Evolutionary conservation across 2,888 invertebrate genomes (phyloP).

Genomic region (Heliconius charithonia): DNA sequence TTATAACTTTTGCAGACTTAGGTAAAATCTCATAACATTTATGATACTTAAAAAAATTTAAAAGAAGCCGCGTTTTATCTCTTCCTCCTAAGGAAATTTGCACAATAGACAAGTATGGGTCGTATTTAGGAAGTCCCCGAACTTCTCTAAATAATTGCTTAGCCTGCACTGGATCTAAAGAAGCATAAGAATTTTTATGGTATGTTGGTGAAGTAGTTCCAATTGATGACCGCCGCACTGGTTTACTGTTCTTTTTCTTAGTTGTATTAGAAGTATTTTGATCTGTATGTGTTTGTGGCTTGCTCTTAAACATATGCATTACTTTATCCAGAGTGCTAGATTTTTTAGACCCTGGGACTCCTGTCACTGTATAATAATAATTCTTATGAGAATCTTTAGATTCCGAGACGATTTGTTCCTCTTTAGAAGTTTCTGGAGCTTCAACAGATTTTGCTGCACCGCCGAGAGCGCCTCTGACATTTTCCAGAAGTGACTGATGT

Average conservation of each 20-base stretch:
- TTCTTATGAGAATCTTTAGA: slow-evolving; percentile 77
- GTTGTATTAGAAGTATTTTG: slow-evolving; percentile 62
- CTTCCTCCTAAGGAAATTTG: slow-evolving; percentile 80
- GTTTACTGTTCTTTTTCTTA: slow-evolving; percentile 73
- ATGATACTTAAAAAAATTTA: slow-evolving; percentile 80
- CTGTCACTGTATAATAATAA: slow-evolving; percentile 81
- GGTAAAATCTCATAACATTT: slow-evolving; percentile 81
- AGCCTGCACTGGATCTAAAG: slow-evolving; percentile 76
- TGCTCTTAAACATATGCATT: slow-evolving; percentile 79
- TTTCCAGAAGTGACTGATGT: slow-evolving; percentile 64
- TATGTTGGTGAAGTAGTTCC: slow-evolving; percentile 80
- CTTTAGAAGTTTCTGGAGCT: slow-evolving; percentile 66
- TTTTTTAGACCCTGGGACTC: slow-evolving; percentile 72
- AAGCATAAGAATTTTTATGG: slow-evolving; percentile 79
- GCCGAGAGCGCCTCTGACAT: slow-evolving; percentile 59
- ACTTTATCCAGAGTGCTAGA: slow-evolving; percentile 80
- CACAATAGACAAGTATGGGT: slow-evolving; percentile 79
- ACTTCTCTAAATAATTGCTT: slow-evolving; percentile 79
- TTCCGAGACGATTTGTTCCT: slow-evolving; percentile 63
- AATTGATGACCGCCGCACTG: slow-evolving; percentile 73
- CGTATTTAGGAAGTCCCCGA: slow-evolving; percentile 77
- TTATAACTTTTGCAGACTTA: slow-evolving; percentile 80
- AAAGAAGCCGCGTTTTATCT: slow-evolving; percentile 76
- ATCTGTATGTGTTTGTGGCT: slow-evolving; percentile 68
- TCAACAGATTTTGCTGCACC: slow-evolving; percentile 65